Conservation (phyloP, 2,113 vertebrate genomes). For the Stictonetta naevosa region DNA sequence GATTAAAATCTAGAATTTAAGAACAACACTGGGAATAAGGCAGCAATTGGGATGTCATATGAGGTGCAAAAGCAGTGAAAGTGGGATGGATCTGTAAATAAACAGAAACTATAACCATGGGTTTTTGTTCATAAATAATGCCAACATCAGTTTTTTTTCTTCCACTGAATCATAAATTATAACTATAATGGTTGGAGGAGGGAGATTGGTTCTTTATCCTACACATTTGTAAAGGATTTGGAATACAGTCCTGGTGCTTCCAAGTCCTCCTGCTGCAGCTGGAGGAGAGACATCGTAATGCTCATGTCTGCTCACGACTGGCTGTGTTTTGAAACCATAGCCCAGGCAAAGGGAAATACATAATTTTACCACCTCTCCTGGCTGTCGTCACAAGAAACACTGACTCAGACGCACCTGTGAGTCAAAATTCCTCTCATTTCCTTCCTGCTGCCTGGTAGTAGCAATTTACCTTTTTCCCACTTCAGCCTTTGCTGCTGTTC, state of each 20-base stretch:
- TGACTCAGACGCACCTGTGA: constrained; percentile 40
- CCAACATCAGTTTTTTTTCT: background rate
- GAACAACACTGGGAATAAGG: background rate
- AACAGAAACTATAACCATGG: background rate
- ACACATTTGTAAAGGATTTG: background rate
- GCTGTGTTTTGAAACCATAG: background rate
- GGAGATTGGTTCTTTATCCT: background rate
- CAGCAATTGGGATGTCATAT: background rate
- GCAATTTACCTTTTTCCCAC: background rate
- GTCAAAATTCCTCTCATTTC: constrained; percentile 44
- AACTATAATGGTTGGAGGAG: background rate
- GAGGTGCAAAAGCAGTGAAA: background rate
- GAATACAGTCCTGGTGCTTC: background rate
- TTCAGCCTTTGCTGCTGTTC: constrained; percentile 3
- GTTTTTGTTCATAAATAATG: background rate
- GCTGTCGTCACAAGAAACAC: constrained; percentile 13
- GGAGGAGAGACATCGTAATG: accelerated
- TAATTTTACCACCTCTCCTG: background rate
- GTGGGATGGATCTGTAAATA: background rate
- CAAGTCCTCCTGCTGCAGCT: background rate
- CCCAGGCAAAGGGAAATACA: background rate
- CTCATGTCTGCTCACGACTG: background rate
- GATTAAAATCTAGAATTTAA: constrained; percentile 10
- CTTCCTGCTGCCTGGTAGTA: background rate
- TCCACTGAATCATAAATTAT: background rate